Evolutionary conservation across 2,888 invertebrate genomes (phyloP).

Genomic region (Cheiracanthium punctorium): DNA sequence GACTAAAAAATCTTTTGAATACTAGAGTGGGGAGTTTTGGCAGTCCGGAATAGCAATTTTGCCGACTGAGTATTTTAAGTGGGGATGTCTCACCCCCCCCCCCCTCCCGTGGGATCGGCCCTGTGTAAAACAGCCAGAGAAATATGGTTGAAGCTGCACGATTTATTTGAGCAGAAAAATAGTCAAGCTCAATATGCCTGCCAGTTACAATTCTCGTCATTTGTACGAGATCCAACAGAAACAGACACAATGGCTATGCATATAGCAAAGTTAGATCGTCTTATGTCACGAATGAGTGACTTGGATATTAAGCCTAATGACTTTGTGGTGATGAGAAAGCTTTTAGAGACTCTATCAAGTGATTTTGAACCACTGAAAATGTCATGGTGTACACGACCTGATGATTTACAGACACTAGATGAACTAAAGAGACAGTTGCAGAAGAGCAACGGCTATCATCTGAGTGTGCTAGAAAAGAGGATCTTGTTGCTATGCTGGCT

Average conservation of each 20-base stretch:
- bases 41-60: no score
- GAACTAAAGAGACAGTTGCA: background rate
- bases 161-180: background rate
- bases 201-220: background rate
- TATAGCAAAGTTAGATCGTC: background rate
- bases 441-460: conserved; percentile 5
- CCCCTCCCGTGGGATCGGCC: no score
- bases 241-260: background rate
- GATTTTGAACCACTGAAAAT: conserved; percentile 5
- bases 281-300: background rate
- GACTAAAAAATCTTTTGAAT: no score
- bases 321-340: background rate
- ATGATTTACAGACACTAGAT: background rate
- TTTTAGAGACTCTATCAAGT: background rate
- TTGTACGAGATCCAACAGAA: background rate
- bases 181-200: background rate
- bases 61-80: no score
- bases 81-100: no score
- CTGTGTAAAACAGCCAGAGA: background rate
- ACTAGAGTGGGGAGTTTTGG: no score
- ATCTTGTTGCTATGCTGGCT: background rate
- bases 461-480: background rate
- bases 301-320: background rate
- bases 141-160: background rate
- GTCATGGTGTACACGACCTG: background rate